These are phyloP conservation scores for Diplodus puntazzo DNA, from an alignment of 2,797 vertebrate species.

Conservation along the genomic window DNA sequence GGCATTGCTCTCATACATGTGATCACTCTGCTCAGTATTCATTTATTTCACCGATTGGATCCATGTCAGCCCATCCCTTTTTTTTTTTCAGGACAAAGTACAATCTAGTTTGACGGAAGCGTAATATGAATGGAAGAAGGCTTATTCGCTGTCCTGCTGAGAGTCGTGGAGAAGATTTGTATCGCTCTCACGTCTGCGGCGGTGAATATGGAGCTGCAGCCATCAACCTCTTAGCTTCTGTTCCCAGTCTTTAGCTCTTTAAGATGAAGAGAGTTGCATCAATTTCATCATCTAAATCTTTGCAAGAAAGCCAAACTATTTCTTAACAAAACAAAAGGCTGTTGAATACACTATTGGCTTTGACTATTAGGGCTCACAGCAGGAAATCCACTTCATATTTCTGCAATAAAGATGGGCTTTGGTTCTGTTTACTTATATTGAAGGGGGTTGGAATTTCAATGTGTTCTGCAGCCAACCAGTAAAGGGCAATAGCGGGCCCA, in stretches of 20 bases:
- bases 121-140: background rate
- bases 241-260: background rate
- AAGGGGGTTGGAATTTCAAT: conserved; percentile 61
- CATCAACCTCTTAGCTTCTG: background rate
- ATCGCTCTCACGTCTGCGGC: background rate
- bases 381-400: conserved; percentile 43
- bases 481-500: conserved; percentile 66
- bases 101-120: background rate
- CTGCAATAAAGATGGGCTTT: conserved; percentile 11
- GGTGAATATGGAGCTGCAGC: background rate
- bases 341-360: conserved; percentile 1
- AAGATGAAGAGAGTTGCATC: background rate
- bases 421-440: conserved; percentile 55
- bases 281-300: background rate
- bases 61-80: background rate
- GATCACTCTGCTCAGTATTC: conserved; percentile 2
- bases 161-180: background rate
- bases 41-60: background rate
- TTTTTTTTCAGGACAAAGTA: background rate
- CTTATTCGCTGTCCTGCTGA: background rate
- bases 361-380: conserved; percentile 11
- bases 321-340: background rate
- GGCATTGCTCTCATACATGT: background rate
- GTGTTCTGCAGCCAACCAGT: conserved; percentile 54
- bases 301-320: background rate